Percentiles rank a stretch among this genome's conserved stretches.
Conservation (phyloP, 2,797 vertebrate genomes). For the Sebastes steindachneri region DNA sequence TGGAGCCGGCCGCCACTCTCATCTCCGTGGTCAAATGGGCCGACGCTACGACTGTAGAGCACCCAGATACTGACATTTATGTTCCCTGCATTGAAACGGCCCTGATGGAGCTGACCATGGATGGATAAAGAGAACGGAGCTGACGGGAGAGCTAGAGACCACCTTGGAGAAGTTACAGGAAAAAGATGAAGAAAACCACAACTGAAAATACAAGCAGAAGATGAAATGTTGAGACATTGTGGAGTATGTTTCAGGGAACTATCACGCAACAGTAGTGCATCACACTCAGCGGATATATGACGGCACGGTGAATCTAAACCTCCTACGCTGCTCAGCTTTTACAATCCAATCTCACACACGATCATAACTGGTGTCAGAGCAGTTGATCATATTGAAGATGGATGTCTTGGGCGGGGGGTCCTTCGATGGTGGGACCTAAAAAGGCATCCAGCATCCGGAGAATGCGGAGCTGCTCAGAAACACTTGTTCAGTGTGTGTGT, state of each 20-base stretch:
- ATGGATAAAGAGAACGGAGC: no score
- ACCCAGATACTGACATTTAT: no score
- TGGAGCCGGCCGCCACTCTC: no score
- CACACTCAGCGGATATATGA: background rate
- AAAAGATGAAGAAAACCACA: background rate
- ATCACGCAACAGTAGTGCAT: background rate
- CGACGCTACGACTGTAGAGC: no score
- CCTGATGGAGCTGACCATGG: no score
- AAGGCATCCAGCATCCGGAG: constrained; percentile 35
- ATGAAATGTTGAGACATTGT: background rate
- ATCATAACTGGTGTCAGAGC: constrained; percentile 5
- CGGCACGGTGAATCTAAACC: background rate
- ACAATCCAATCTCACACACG: background rate
- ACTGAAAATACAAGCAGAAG: background rate
- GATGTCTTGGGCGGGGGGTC: background rate
- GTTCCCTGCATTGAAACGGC: no score
- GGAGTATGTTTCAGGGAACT: constrained; percentile 22
- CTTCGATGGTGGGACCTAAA: constrained; percentile 12
- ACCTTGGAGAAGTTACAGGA: no score
- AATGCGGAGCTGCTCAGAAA: constrained; percentile 58
- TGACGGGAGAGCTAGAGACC: no score
- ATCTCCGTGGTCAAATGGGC: no score
- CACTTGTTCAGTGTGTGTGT: constrained; percentile 40
- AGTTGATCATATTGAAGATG: constrained; percentile 3
- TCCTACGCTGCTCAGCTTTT: background rate